Evolutionary conservation across 2,888 invertebrate genomes (phyloP), one percentile per base, ranked within the genome.

Genomic region (Gortyna flavago): DNA sequence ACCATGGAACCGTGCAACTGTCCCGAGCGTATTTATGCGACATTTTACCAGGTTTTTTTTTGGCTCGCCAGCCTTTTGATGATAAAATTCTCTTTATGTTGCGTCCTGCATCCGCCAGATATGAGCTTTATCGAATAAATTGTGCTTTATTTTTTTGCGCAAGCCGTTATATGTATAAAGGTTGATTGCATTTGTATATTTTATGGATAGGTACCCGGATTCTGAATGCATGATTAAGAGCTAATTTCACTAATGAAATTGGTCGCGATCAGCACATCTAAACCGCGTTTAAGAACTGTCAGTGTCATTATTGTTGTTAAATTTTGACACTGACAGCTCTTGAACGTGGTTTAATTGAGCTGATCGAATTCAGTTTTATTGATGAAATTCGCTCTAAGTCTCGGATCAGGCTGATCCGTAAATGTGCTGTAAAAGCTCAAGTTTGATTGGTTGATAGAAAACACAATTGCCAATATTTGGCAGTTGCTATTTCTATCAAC

Each of bases 101-200:
- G 35, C 29, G 44, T 66, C 35, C 85, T 85, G 85, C 72, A 66
- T 76, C 69, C 79, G 76, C 32, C 35, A 66, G 86, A 85, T 85
- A 85, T 48, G 72, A 41, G 66, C 64, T 70, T 75, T 75, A 85
- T 79, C 76, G 61, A 76, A 68, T 76, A 71, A 65, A 70, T 75
- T 67, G 51, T 72, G 29, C n/a, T 70, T 59, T 62, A 67, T 70
- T 79, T 64, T 71, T 61, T 51, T 35, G 38, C 38, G 41, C 41
- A 79, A 67, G 61, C 70, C 7, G 57, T 51, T 75, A 4, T 71
- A 29, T 68, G 32, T 66, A 25, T 32, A 32, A n/a, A 29, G 25
- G 21, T 66, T 75, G 75, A 79, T 81, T 79, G 29, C 35, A 61
- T 81, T 81, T 81, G 66, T 51, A 81, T 81, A 65, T 66, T 73